Percentiles rank a stretch among this genome's conserved stretches.
Evolutionary conservation across 2,113 vertebrate genomes (phyloP).

Genomic region (Caretta caretta): DNA sequence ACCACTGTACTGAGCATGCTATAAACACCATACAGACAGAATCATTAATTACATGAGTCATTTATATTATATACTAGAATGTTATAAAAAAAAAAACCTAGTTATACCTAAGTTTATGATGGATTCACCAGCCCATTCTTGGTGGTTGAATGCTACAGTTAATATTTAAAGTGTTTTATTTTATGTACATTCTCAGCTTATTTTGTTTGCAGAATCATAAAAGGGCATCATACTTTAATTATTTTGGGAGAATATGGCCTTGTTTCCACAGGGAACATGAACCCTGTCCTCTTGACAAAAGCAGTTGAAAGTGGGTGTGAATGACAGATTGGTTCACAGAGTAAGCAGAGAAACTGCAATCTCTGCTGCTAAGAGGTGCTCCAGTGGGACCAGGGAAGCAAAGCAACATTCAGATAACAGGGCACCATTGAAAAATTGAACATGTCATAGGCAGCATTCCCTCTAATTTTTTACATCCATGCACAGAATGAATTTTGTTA

Average conservation of each 20-base stretch:
- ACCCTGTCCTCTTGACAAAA: not conserved
- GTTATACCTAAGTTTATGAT: not conserved
- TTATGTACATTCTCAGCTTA: not conserved
- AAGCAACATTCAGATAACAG: not conserved
- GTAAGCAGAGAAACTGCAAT: not conserved
- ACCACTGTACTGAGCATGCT: not conserved
- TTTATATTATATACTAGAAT: not conserved
- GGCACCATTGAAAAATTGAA: not conserved
- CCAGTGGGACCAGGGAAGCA: not conserved
- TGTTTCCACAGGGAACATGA: not conserved
- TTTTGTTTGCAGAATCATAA: not conserved
- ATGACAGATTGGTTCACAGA: not conserved
- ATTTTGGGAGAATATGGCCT: not conserved
- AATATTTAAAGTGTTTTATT: not conserved
- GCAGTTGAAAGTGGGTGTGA: not conserved
- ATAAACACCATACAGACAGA: not conserved
- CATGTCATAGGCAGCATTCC: not conserved
- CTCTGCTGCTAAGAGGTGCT: not conserved
- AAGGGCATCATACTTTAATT: not conserved
- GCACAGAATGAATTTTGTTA: too few species aligned
- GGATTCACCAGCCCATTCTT: not conserved
- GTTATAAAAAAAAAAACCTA: not conserved
- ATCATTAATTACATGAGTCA: not conserved
- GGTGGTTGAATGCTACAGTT: not conserved
- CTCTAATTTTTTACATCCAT: too few species aligned